Evolutionary conservation across 2,113 vertebrate genomes (phyloP).

Genomic region (Atractosteus spatula): DNA sequence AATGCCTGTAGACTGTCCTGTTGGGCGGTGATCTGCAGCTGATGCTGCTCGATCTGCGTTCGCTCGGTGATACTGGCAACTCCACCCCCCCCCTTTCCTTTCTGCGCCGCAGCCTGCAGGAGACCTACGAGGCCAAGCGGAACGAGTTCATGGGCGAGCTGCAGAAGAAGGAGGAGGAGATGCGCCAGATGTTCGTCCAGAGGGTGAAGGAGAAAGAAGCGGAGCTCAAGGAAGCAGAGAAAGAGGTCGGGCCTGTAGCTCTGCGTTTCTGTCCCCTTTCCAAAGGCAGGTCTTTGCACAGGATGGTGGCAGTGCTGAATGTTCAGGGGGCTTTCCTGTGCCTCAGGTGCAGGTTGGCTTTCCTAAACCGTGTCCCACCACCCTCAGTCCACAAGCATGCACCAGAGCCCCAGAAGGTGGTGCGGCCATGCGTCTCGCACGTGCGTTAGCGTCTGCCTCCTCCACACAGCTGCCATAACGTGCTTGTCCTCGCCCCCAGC

Average conservation of each 20-base stretch:
- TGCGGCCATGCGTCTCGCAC: constrained; percentile 12
- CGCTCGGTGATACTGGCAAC: too few species aligned
- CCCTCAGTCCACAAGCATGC: too few species aligned
- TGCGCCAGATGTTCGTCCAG: constrained; percentile 98
- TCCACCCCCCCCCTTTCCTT: too few species aligned
- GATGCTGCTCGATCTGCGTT: too few species aligned
- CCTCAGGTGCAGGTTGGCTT: too few species aligned
- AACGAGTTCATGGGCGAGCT: constrained; percentile 96
- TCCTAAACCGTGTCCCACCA: too few species aligned
- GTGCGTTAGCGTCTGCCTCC: constrained; percentile 2
- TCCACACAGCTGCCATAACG: background rate
- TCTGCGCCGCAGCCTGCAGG: constrained; percentile 78
- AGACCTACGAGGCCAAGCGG: constrained; percentile 96
- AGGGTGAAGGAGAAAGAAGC: constrained; percentile 98
- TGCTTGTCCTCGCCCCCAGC: constrained; percentile 49
- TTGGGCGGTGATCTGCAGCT: too few species aligned
- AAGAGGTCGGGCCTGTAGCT: constrained; percentile 72
- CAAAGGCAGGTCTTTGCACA: too few species aligned
- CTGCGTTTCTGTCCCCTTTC: too few species aligned
- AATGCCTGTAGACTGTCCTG: too few species aligned
- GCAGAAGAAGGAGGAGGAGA: constrained; percentile 98
- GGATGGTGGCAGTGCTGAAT: too few species aligned
- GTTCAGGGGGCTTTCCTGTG: too few species aligned
- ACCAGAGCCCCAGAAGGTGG: background rate
- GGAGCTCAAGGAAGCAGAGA: constrained; percentile 95